Conservation (phyloP, 2,797 vertebrate genomes). For the Oreochromis grahami region DNA sequence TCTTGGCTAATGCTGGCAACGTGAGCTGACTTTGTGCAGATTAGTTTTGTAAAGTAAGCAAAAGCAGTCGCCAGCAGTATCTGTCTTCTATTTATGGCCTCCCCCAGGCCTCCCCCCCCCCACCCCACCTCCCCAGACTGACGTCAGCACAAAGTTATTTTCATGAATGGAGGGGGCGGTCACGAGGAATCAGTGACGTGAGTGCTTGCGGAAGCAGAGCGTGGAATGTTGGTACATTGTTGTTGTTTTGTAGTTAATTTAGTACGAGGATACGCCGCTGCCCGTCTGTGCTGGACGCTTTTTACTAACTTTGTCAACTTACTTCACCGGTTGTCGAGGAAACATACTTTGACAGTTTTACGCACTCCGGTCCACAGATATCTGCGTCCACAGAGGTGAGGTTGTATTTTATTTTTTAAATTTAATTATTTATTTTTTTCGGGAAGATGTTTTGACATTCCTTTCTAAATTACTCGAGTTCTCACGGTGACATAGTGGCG, state of each 20-base stretch:
- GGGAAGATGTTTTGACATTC: constrained; percentile 66
- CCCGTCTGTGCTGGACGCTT: constrained; percentile 47
- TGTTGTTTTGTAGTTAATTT: constrained; percentile 83
- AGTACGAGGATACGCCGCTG: constrained; percentile 62
- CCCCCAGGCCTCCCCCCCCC: background rate
- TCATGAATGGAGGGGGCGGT: constrained; percentile 89
- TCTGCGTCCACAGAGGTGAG: constrained; percentile 70
- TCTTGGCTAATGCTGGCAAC: background rate
- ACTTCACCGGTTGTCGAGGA: constrained; percentile 13
- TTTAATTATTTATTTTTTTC: background rate
- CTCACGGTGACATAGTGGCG: constrained; percentile 44
- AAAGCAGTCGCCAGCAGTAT: constrained; percentile 63
- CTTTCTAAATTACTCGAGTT: constrained; percentile 48
- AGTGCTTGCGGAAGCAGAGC: constrained; percentile 82
- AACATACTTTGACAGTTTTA: constrained; percentile 28
- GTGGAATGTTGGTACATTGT: constrained; percentile 85
- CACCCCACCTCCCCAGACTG: constrained; percentile 56
- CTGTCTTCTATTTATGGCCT: constrained; percentile 78
- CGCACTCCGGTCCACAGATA: constrained; percentile 49
- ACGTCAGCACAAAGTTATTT: constrained; percentile 87
- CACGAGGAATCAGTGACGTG: constrained; percentile 82
- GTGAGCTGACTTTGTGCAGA: constrained; percentile 9
- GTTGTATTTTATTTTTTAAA: background rate
- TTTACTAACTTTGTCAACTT: constrained; percentile 21
- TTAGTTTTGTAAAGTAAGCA: constrained; percentile 65